phyloP scores from a whole-genome alignment of 2,888 invertebrate genomes.

The Caradrina kadenii region DNA sequence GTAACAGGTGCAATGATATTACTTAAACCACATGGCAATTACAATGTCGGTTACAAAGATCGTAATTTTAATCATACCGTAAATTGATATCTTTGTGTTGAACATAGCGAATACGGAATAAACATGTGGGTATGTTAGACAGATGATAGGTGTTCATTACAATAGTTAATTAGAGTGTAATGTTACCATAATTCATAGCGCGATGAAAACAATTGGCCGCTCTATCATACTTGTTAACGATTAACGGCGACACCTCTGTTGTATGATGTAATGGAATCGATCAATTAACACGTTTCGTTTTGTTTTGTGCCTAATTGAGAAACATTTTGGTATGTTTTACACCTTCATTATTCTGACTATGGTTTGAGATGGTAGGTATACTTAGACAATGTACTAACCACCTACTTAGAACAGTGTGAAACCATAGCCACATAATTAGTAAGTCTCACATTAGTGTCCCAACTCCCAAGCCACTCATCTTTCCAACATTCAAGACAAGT shows the following conservation, averaged over 20 bases:
- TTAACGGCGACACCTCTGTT: constrained; percentile 36
- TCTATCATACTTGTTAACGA: constrained; percentile 47
- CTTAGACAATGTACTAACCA: neutral
- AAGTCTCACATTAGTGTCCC: constrained; percentile 32
- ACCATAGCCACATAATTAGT: constrained; percentile 21
- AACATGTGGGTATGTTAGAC: constrained; percentile 29
- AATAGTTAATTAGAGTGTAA: constrained; percentile 46
- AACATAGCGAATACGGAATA: constrained; percentile 11
- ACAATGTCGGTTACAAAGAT: constrained; percentile 33
- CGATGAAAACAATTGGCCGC: constrained; percentile 51
- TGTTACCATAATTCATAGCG: constrained; percentile 44
- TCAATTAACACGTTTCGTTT: constrained; percentile 33
- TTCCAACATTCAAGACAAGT: constrained; percentile 42
- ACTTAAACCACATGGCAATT: constrained; percentile 34
- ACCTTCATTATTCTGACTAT: constrained; percentile 3
- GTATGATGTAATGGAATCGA: constrained; percentile 27
- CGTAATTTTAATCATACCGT: constrained; percentile 36
- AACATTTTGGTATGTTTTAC: constrained; percentile 21
- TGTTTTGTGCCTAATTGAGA: constrained; percentile 21
- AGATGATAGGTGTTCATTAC: constrained; percentile 46
- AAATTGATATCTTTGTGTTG: constrained; percentile 22
- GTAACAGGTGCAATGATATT: constrained; percentile 47
- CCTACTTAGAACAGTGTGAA: constrained; percentile 13
- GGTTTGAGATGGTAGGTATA: constrained; percentile 1
- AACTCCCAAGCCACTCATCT: constrained; percentile 40